Evolutionary conservation across 2,888 invertebrate genomes (phyloP), one percentile per base, ranked within the genome.

Genomic region (Drosophila picticornis): DNA sequence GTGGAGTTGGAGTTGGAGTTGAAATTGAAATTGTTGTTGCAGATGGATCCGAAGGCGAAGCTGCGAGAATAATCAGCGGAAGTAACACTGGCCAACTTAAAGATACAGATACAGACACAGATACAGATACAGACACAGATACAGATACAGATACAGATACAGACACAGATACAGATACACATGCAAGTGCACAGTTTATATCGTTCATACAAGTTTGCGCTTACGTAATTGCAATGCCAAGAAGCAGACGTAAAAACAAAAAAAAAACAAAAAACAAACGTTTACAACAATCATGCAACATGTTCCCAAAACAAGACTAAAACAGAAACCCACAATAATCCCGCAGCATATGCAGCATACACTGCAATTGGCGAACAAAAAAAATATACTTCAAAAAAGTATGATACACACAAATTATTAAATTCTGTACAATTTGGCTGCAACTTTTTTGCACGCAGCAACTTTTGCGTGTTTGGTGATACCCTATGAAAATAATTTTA

Each of bases 141-240:
- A 27, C 27, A 64, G 32, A 61, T 67, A 65, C 36, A 51, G 13
- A 48, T 51, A 4, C 27, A 34, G 34, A 55, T 57, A 11, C 16
- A 22, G n/a, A 38, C 46, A 43, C 22, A 69, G 25, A 56, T 64
- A 13, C 34, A 25, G 22, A 40, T 48, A 43, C 31, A 70, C 27
- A 60, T 62, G 61, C 13, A 50, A 19, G 50, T 66, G 46, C 22
- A 50, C 25, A 31, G 7, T 56, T 25, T 10, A 25, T 19, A n/a
- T 10, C 13, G 11, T 57, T 16, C 31, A 29, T 46, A 32, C n/a
- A 46, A 59, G 27, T 31, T 43, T 63, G 72, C 66, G 65, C 76
- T 66, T 74, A 69, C 59, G 73, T 79, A 79, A 82, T 79, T 82
- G 67, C 83, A 53, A 61, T 60, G 82, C 78, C 59, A 68, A 82